Evolutionary conservation across 2,797 vertebrate species (phyloP).

Genomic region (Schizothorax lantsangensis): DNA sequence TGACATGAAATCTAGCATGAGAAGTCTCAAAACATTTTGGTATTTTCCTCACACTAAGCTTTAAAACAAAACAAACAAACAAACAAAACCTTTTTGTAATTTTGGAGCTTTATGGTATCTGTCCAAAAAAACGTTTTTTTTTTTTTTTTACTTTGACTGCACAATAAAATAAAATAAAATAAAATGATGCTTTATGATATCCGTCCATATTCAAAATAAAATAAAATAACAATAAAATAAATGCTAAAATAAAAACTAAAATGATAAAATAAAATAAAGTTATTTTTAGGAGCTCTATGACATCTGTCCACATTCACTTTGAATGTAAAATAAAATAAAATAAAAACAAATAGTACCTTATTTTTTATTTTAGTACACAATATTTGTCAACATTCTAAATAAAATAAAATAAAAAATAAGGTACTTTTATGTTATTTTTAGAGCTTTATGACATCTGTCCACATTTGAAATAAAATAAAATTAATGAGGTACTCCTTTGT

Average conservation of each 20-base stretch:
- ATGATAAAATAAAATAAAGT: background rate
- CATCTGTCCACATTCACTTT: background rate
- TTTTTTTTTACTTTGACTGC: background rate
- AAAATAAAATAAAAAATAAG: background rate
- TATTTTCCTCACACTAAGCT: no score
- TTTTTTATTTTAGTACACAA: background rate
- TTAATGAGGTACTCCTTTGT: background rate
- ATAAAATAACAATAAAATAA: background rate
- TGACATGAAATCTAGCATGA: background rate
- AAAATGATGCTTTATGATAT: background rate
- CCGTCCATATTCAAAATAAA: background rate
- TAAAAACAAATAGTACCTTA: background rate
- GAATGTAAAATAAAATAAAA: no score
- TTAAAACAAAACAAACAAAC: background rate
- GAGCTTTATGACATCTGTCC: background rate
- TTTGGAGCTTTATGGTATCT: background rate
- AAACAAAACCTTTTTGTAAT: background rate
- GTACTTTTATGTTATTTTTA: background rate
- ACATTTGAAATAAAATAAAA: background rate
- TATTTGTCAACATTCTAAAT: no score
- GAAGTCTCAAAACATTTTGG: background rate
- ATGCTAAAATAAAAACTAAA: background rate
- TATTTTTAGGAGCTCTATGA: background rate
- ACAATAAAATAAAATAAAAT: background rate
- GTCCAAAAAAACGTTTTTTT: no score